Evolutionary conservation across 2,797 vertebrate genomes (phyloP), one percentile per base, ranked within the genome.

Genomic region (Botia almorhae): DNA sequence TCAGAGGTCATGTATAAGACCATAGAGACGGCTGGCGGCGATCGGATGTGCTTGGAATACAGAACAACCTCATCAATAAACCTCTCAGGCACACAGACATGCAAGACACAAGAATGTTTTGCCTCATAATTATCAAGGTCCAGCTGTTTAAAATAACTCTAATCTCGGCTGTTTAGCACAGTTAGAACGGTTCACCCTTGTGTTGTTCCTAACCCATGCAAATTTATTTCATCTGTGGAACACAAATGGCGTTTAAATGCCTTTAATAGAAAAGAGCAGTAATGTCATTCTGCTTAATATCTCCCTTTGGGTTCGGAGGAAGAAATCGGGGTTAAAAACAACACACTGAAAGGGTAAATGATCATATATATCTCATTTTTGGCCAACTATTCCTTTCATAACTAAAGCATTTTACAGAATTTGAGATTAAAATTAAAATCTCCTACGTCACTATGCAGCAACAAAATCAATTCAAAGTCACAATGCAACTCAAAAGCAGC

Each of bases 401-500:
- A 6, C 16, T 53, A 0, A 53, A 17, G 16, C 16, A 53, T 53
- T 53, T 51, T 51, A 51, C 3, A 53, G 14, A 17, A 17, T 55
- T n/a, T n/a, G n/a, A n/a, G 51, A 5, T 12, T 12, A 10, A 48
- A 48, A 48, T 1, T 33, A 33, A 33, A 33, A 53, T 53, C 51
- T 1, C 16, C 1, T 53, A 17, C 16, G 16, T 17, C 16, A 55
- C 8, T 55, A 19, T 33, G 33, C 46, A 48, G 46, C 46, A 56
- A 56, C 19, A 11, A 21, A 48, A 48, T 10, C 33, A 33, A 33
- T 33, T 6, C 51, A 19, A 56, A 19, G 7, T 60, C 29, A 36
- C 19, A 74, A 17, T 69, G 19, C 60, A 17, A 23, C 19, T 50
- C 26, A 60, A 68, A 82, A 69, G 43, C 53, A 83, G 81, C 53